Evolutionary conservation across 2,888 invertebrate genomes (phyloP), one percentile per base, ranked within the genome.

Genomic region (Drosophila pegasa): DNA sequence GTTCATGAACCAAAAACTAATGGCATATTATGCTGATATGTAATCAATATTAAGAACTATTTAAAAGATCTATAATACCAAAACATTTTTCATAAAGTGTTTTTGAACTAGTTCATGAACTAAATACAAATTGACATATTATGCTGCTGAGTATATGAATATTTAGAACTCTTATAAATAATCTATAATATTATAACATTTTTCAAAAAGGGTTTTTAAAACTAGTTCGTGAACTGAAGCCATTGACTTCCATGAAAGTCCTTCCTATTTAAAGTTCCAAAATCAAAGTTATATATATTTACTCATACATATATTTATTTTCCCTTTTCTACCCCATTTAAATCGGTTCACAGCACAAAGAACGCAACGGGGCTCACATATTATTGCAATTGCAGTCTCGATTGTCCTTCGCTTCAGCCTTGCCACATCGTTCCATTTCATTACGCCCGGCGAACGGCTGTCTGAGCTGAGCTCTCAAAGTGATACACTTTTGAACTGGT

Each of bases 71-170:
- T n/a, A n/a, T 2, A 2, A n/a, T 3, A 5, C 8, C 25, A 4
- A 22, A 7, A 22, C 18, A 1, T 38, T 20, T 29, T 12, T 7
- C 5, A 16, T 0, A 18, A 40, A 40, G n/a, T 7, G 31, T 2
- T n/a, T 20, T 20, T 20, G 8, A 55, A 25, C 55, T 20, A 3
- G 54, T 41, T 43, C 41, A 43, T 25, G 22, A n/a, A n/a, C 41
- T 18, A n/a, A n/a, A n/a, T n/a, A n/a, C n/a, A n/a, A n/a, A 14
- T 14, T 14, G 14, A 3, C 37, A 38, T n/a, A 18, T 16, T 38
- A 1, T 0, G 3, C 9, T 18, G 37, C n/a, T 38, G 9, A 16
- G 6, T 6, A 40, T 20, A 12, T 14, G 20, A 3, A 12, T 14
- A 41, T 18, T 10, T 10, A 4, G 10, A 38, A 10, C 18, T 20